Evolutionary conservation across 2,888 invertebrate genomes (phyloP).

Genomic region (Meiosimyza decipiens): DNA sequence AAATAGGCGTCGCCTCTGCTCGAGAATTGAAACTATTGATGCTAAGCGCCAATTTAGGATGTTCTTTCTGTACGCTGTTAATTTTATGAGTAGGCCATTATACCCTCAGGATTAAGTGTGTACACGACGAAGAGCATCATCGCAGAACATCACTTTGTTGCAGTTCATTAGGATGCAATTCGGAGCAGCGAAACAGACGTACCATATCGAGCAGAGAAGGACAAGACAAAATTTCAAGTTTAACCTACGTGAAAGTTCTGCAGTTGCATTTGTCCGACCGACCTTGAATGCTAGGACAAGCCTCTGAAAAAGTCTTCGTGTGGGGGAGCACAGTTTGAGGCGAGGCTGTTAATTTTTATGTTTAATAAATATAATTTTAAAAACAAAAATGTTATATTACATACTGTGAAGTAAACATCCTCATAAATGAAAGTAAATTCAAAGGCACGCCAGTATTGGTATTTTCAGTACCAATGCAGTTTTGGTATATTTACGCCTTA

Average conservation of each 20-base stretch:
- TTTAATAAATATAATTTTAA: no score
- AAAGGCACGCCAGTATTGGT: no score
- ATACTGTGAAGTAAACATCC: no score
- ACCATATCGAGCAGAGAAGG: neutral
- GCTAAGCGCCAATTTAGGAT: no score
- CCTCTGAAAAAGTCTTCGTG: neutral
- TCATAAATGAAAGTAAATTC: no score
- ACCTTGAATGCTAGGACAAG: constrained; percentile 1
- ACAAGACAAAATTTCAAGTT: neutral
- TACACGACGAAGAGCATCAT: neutral
- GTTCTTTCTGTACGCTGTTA: neutral
- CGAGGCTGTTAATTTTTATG: no score
- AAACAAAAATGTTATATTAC: no score
- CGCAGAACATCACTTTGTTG: neutral
- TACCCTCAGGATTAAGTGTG: neutral
- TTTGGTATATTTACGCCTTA: no score
- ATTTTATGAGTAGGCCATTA: neutral
- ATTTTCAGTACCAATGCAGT: no score
- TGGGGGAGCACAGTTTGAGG: neutral
- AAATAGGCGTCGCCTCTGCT: neutral
- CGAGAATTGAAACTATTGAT: no score
- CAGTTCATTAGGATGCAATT: neutral
- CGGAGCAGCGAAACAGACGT: no score
- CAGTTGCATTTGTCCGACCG: neutral
- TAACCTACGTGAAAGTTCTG: neutral